These are phyloP conservation scores for Anguilla marmorata DNA, from an alignment of 2,797 vertebrate species.

Conservation along the genomic window DNA sequence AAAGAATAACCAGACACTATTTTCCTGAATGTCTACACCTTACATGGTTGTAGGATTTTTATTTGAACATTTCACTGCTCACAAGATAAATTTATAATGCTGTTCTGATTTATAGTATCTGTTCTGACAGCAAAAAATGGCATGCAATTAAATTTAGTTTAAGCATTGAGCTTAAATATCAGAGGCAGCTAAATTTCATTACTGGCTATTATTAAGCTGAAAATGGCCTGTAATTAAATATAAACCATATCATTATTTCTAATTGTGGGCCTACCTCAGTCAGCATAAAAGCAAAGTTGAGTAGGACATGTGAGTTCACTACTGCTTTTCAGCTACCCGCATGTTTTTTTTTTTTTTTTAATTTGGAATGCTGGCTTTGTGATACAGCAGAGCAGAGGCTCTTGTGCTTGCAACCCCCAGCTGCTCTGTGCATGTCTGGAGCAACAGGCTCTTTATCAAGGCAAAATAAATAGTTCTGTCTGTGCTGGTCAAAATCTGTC, in stretches of 20 bases:
- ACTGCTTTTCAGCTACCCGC: slow-evolving; percentile 64
- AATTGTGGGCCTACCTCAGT: slow-evolving; percentile 46
- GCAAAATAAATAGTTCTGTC: not conserved
- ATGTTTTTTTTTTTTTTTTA: slow-evolving; percentile 52
- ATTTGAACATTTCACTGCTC: not conserved
- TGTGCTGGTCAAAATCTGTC: not conserved
- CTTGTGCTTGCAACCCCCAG: slow-evolving; percentile 53
- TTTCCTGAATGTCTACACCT: not conserved
- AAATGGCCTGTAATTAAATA: slow-evolving; percentile 63
- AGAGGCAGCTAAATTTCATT: not conserved
- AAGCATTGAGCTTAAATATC: not conserved
- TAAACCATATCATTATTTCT: slow-evolving; percentile 58
- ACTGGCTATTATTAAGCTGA: slow-evolving; percentile 60
- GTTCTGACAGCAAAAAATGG: not conserved
- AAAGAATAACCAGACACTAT: not conserved
- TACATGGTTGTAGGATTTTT: not conserved
- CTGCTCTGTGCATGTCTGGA: slow-evolving; percentile 58
- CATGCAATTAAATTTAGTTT: not conserved
- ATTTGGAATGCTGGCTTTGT: slow-evolving; percentile 63
- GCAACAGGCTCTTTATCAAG: slow-evolving; percentile 46
- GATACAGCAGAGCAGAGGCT: slow-evolving; percentile 59
- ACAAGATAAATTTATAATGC: not conserved
- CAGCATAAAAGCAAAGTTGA: slow-evolving; percentile 57
- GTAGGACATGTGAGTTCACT: slow-evolving; percentile 67
- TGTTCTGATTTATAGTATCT: not conserved